Base-by-base conservation (phyloP, 2,888 invertebrate genomes). In the Beris morrisii region DNA sequence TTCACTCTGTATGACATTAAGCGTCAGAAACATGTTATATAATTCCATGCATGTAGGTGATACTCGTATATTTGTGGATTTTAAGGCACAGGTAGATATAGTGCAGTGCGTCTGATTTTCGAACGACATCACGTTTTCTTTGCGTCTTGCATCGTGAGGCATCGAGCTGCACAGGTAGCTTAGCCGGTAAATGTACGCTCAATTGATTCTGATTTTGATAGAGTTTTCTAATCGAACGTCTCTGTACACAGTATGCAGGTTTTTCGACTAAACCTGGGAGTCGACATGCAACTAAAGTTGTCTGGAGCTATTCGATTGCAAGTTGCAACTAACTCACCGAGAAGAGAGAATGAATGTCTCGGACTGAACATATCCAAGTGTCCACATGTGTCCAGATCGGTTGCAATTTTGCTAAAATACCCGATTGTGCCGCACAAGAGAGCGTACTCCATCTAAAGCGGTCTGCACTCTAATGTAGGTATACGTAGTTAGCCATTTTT, bases 201-300 rank as follows among this genome's bases (percentile, higher is more conserved):
- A 48, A 48, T 48, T 53, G 22, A 53, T 53, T 22, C 22, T 11
- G 28, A 53, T 53, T 53, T 53, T 15, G 22, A 53, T 22, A 53
- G 52, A 52, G 28, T 53, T 15, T 22, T 53, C 53, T 15, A 28
- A 22, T 53, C 53, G 53, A 53, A 48, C 15, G 48, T 6, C 13
- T 22, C n/a, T 48, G 6, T 48, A 15, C 48, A 1, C 6, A 12
- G 15, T 53, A 53, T 53, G 12, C 53, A 12, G 13, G 28, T 15
- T 13, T 4, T 22, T 53, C 15, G 5, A 53, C 48, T 15, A 5
- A 48, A 15, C 6, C 5, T 12, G 12, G 15, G 15, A 15, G 15
- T 12, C 48, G 48, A 15, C 15, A 1, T 48, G 15, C 15, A 48
- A 15, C 15, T 13, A 48, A n/a, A 48, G n/a, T 6, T 6, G 12